A percentile compares a stretch with the other conserved stretches of the same genome.
Evolutionary conservation across 2,113 vertebrate species (phyloP).

Genomic region (Chiloscyllium plagiosum): DNA sequence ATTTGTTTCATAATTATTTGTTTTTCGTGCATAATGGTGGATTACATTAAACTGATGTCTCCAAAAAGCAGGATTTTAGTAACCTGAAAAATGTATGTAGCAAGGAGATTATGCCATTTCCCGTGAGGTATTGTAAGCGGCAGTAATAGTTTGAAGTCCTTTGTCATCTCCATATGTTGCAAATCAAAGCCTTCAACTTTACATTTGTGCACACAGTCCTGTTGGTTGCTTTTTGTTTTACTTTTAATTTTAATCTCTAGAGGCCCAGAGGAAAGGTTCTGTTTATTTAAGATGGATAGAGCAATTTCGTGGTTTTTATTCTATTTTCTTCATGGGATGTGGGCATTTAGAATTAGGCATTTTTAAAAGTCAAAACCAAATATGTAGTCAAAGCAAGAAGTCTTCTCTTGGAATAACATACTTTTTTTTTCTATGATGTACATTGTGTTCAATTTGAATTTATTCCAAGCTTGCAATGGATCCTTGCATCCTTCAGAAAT

Average conservation of each 20-base stretch:
- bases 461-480: neutral
- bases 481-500: neutral
- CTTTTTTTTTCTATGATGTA: neutral
- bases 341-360: too few species aligned
- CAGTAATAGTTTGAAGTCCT: neutral
- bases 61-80: neutral
- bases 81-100: neutral
- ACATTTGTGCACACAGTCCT: neutral
- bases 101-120: slow-evolving; percentile 1
- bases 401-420: neutral
- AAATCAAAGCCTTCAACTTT: neutral
- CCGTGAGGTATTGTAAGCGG: neutral
- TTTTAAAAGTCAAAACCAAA: neutral
- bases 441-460: neutral
- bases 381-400: neutral
- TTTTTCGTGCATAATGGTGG: neutral
- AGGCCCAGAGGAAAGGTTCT: neutral
- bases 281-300: neutral
- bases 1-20: neutral
- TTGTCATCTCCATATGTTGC: neutral
- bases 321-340: too few species aligned
- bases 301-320: neutral
- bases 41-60: neutral
- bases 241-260: slow-evolving; percentile 5
- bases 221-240: neutral